Evolutionary conservation across 1,140 invertebrate genomes (phyloP), one percentile per base, ranked within the genome.

Genomic region (Thalassaphorura encarpata): DNA sequence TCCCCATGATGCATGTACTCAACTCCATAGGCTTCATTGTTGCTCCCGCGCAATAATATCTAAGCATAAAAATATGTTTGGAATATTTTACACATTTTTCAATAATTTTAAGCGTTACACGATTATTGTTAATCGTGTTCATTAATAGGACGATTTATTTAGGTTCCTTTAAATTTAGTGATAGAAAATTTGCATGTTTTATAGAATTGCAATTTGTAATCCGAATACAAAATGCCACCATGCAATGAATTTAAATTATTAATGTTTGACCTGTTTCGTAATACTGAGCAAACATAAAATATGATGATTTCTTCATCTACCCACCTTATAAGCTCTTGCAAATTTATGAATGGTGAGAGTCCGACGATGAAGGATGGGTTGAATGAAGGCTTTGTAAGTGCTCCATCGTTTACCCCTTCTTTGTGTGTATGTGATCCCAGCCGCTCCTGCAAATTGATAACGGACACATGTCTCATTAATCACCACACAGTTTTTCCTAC

Each of bases 1-100:
- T 51, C 45, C 4, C 63, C 63, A 42, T 65, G 63, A n/a, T 54
- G 49, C 1, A 26, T 36, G 31, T 62, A 65, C 28, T 65, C 63
- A n/a, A 65, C 58, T 23, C 63, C 63, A 51, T 62, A 65, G 0
- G 63, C 63, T 49, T 65, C 63, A 42, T 65, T 65, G n/a, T 65
- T 59, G 6, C 42, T 39, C n/a, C 63, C 63, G 13, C 55, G 45
- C 19, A 65, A 55, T 15, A 65, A 42, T n/a, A 65, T 33, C 63
- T 62, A 21, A 15, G 27, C 42, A 19, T 5, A 5, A 45, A 19
- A 18, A n/a, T n/a, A n/a, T n/a, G n/a, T 8, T 21, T 33, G 29
- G 15, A 50, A 24, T 15, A 15, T 43, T 18, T 18, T 11, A 15
- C 18, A n/a, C 18, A 16, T 1, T 31, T 13, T 31, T 24, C 19